Evolutionary conservation across 2,113 vertebrate genomes (phyloP).

Genomic region (Nibea coibor): DNA sequence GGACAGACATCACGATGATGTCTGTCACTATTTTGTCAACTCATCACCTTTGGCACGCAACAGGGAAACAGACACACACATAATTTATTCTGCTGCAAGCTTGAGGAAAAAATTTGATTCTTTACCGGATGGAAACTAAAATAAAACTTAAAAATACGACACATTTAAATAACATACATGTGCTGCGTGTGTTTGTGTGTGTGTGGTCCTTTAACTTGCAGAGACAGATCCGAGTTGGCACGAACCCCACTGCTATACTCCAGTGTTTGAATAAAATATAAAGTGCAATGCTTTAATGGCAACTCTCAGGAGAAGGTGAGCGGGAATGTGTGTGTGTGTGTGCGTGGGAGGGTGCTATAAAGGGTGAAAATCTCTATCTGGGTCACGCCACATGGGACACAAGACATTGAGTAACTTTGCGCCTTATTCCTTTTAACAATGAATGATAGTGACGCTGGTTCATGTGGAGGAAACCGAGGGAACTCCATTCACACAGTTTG

Average conservation of each 20-base stretch:
- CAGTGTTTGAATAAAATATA: slow-evolving; percentile 71
- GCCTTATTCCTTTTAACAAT: slow-evolving; percentile 57
- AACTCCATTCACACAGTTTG: slow-evolving; percentile 9
- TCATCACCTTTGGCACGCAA: slow-evolving; percentile 61
- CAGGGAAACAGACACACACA: background rate
- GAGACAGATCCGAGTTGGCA: slow-evolving; percentile 58
- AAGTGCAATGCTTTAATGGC: slow-evolving; percentile 61
- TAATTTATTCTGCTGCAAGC: slow-evolving; percentile 8
- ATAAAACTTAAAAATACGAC: background rate
- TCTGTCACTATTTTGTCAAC: slow-evolving; percentile 59
- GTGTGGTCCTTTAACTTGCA: slow-evolving; percentile 19
- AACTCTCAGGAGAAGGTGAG: slow-evolving; percentile 52
- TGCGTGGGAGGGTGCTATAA: slow-evolving; percentile 37
- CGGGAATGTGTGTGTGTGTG: slow-evolving; percentile 7
- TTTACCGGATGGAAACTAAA: background rate
- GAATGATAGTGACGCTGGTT: slow-evolving; percentile 42
- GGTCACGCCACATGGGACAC: slow-evolving; percentile 61
- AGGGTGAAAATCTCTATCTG: slow-evolving; percentile 62
- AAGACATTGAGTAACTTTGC: slow-evolving; percentile 48
- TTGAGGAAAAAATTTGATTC: background rate
- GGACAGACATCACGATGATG: slow-evolving; percentile 60
- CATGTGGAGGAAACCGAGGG: slow-evolving; percentile 3
- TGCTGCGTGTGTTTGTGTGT: background rate
- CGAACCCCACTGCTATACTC: slow-evolving; percentile 39
- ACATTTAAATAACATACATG: background rate